These are phyloP conservation scores for Gallinago nigripennis DNA, from an alignment of 2,797 vertebrate genomes.

Conservation along the genomic window DNA sequence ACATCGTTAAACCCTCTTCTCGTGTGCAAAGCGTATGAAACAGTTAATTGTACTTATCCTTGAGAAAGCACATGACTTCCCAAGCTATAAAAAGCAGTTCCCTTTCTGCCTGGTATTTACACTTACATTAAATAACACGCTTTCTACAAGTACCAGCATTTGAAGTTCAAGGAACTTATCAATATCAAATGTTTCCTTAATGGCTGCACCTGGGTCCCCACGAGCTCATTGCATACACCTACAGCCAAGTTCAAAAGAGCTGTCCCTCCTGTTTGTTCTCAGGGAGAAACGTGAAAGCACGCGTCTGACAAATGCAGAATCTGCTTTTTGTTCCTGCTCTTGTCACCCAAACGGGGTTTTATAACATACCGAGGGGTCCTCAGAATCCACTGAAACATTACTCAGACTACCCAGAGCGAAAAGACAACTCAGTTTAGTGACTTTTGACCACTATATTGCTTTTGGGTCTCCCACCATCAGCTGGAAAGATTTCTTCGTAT, in stretches of 20 bases:
- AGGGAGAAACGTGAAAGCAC: background rate
- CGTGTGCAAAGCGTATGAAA: background rate
- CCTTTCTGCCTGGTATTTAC: background rate
- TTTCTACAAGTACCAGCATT: background rate
- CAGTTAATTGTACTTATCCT: background rate
- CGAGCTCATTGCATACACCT: conserved; percentile 54
- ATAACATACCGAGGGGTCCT: conserved; percentile 39
- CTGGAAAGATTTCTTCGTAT: background rate
- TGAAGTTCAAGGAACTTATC: background rate
- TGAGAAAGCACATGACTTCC: background rate
- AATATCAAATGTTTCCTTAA: conserved; percentile 6
- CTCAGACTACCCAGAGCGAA: background rate
- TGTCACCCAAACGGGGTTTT: conserved; percentile 57
- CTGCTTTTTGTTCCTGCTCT: conserved; percentile 69
- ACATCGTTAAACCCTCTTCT: background rate
- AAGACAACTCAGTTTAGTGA: background rate
- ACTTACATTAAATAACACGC: background rate
- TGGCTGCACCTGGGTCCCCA: conserved; percentile 64
- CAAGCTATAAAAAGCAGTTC: background rate
- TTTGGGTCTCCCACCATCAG: background rate
- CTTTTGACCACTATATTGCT: background rate
- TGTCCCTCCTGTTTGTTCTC: conserved; percentile 74
- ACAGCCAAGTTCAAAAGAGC: conserved; percentile 29
- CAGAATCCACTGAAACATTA: conserved; percentile 33
- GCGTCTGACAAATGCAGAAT: conserved; percentile 11